A percentile compares a stretch with the other conserved stretches of the same genome.
phyloP scores from a whole-genome alignment of 2,797 vertebrate genomes.

The Girardinus metallicus region DNA sequence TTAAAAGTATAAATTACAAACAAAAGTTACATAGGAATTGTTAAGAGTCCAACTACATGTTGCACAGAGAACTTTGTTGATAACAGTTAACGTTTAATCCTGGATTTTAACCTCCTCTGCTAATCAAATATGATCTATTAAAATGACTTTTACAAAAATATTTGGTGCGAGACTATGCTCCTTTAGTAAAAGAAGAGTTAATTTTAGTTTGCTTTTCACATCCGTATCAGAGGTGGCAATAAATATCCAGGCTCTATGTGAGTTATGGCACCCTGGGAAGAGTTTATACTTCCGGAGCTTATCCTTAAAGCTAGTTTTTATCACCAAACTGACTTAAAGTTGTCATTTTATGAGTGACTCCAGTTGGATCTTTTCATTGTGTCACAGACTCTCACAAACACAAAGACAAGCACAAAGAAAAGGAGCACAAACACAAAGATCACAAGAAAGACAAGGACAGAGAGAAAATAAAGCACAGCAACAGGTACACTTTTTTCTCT shows the following conservation, averaged over 20 bases:
- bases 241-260: background rate
- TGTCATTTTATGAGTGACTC: background rate
- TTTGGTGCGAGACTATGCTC: background rate
- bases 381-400: conserved; percentile 92
- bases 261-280: background rate
- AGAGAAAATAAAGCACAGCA: conserved; percentile 91
- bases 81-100: background rate
- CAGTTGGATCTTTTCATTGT: conserved; percentile 28
- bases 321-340: background rate
- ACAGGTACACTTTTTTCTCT: conserved; percentile 80
- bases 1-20: background rate
- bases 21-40: background rate
- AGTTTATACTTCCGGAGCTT: background rate
- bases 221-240: background rate
- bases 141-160: background rate
- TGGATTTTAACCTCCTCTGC: background rate
- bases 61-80: background rate
- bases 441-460: conserved; percentile 96
- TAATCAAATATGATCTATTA: background rate
- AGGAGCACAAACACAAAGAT: conserved; percentile 95
- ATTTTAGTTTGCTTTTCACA: background rate
- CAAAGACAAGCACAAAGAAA: conserved; percentile 96
- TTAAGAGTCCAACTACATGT: background rate
- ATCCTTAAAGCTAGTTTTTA: background rate
- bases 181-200: background rate